A percentile compares a stretch with the other conserved stretches of the same genome.
Conservation (phyloP, 1,140 invertebrate species). For the Drosophila yakuba region DNA sequence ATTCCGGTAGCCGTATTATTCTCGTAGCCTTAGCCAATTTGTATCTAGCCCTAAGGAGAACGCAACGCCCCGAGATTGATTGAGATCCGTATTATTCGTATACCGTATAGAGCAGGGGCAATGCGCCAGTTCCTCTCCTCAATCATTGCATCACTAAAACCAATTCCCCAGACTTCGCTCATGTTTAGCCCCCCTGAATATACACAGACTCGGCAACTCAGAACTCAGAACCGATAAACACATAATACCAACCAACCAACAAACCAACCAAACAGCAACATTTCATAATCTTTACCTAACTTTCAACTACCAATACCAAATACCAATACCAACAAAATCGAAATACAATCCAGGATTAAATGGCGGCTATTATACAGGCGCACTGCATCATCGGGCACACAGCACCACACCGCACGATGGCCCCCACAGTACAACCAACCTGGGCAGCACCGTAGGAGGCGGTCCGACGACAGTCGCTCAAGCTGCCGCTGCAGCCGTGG, state of each 20-base stretch:
- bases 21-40: conserved; percentile 20
- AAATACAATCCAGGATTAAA: conserved; percentile 88
- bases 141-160: conserved; percentile 14
- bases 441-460: conserved; percentile 53
- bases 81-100: background rate
- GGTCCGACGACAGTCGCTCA: conserved; percentile 60
- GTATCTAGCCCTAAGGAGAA: conserved; percentile 34
- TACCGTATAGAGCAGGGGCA: background rate
- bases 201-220: conserved; percentile 30
- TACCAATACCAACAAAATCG: conserved; percentile 74
- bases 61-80: conserved; percentile 15
- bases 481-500: conserved; percentile 85
- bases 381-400: conserved; percentile 91
- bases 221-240: conserved; percentile 10
- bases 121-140: conserved; percentile 25
- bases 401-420: conserved; percentile 91
- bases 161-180: conserved; percentile 15
- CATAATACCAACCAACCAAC: conserved; percentile 41
- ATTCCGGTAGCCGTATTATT: background rate
- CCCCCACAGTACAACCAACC: conserved; percentile 86
- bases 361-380: conserved; percentile 89
- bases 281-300: conserved; percentile 47
- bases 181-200: conserved; percentile 16
- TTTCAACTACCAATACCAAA: conserved; percentile 34
- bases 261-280: conserved; percentile 39